phyloP scores from a whole-genome alignment of 2,888 invertebrate species.

The Xanthia icteritia region DNA sequence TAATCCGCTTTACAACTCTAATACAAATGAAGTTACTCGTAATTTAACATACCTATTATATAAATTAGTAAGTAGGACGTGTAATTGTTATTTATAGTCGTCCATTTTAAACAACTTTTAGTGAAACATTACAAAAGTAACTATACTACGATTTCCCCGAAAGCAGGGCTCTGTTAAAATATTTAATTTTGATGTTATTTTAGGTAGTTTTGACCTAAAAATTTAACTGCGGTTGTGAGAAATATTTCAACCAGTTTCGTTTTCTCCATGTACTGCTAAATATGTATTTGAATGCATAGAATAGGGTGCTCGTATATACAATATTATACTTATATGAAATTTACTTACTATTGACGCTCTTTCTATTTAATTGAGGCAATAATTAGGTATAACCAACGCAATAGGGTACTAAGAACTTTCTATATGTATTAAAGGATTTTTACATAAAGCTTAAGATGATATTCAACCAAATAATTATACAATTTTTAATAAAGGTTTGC shows the following conservation, averaged over 20 bases:
- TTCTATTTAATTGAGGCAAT: conserved; percentile 82
- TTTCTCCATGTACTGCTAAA: conserved; percentile 58
- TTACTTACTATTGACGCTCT: conserved; percentile 73
- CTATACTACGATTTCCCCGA: conserved; percentile 34
- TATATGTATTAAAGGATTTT: conserved; percentile 76
- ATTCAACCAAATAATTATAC: conserved; percentile 73
- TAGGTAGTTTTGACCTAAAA: conserved; percentile 46
- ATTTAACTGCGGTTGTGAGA: conserved; percentile 72
- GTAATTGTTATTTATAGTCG: conserved; percentile 71
- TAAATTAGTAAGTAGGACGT: conserved; percentile 70
- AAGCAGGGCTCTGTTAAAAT: conserved; percentile 35
- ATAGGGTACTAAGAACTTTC: conserved; percentile 77
- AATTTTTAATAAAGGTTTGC: conserved; percentile 74
- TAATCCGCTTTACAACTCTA: conserved; percentile 77
- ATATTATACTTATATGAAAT: conserved; percentile 69
- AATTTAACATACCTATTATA: conserved; percentile 58
- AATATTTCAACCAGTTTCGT: conserved; percentile 68
- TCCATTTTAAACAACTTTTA: conserved; percentile 70
- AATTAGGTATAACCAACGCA: conserved; percentile 78
- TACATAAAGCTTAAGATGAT: conserved; percentile 78
- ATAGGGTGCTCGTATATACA: conserved; percentile 74
- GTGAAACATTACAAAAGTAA: conserved; percentile 43
- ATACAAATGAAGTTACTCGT: conserved; percentile 59
- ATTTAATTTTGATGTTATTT: conserved; percentile 45
- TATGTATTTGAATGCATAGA: conserved; percentile 66